These are phyloP conservation scores for Neelides sp. DNA, from an alignment of 1,140 invertebrate species.

Conservation along the genomic window DNA sequence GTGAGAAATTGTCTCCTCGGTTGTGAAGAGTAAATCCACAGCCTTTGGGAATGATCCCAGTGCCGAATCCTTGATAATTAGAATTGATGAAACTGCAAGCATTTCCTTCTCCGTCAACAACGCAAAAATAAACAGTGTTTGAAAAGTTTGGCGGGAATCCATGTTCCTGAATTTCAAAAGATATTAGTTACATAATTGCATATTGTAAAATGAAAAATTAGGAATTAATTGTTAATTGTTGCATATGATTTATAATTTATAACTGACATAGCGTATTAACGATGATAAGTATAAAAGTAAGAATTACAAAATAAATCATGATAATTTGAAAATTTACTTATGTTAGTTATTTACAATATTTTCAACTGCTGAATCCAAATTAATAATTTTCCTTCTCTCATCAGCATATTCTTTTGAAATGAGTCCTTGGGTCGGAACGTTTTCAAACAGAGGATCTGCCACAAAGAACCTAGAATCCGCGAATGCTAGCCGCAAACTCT, in stretches of 20 bases:
- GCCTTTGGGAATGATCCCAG: constrained; percentile 37
- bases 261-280: too few relatives aligned
- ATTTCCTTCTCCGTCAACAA: constrained; percentile 37
- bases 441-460: constrained; percentile 33
- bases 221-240: too few relatives aligned
- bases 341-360: constrained; percentile 18
- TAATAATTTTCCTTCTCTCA: constrained; percentile 33
- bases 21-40: constrained; percentile 39
- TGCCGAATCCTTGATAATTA: constrained; percentile 38
- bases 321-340: too few relatives aligned
- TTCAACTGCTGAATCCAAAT: constrained; percentile 22
- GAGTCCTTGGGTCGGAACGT: constrained; percentile 33
- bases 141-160: constrained; percentile 23
- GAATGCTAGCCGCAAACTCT: constrained; percentile 36
- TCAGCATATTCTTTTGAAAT: constrained; percentile 35
- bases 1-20: constrained; percentile 26
- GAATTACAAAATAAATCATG: too few relatives aligned
- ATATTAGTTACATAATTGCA: too few relatives aligned
- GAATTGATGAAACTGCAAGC: constrained; percentile 37
- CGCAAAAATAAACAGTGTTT: constrained; percentile 38
- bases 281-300: too few relatives aligned
- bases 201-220: too few relatives aligned
- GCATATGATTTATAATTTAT: too few relatives aligned
- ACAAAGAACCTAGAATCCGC: constrained; percentile 35
- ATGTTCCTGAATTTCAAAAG: constrained; percentile 27